phyloP scores from a whole-genome alignment of 2,888 invertebrate species.

The Microctonus aethiopoides region DNA sequence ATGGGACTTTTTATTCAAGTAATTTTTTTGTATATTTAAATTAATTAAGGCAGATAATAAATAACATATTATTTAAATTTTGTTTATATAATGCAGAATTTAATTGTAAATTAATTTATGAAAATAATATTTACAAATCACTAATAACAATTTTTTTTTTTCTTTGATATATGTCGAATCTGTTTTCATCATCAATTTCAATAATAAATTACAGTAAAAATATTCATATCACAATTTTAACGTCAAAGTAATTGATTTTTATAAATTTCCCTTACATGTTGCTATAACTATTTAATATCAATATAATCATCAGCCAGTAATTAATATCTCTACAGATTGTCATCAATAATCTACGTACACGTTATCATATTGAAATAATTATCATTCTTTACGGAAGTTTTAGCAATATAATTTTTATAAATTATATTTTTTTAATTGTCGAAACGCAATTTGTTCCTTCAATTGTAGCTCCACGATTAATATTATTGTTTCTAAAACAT shows the following conservation, averaged over 20 bases:
- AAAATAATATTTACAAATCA: not conserved
- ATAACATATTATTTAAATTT: not conserved
- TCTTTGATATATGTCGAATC: not conserved
- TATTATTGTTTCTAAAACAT: not conserved
- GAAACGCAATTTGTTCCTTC: constrained; percentile 45
- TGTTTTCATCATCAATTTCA: not conserved
- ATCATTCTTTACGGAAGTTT: constrained; percentile 7
- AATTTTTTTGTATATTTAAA: not conserved
- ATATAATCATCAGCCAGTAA: constrained; percentile 1
- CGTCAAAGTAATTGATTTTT: not conserved
- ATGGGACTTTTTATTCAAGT: no score
- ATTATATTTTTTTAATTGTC: constrained; percentile 44
- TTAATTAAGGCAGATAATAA: no score
- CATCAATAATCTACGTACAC: constrained; percentile 47
- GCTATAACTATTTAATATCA: constrained; percentile 3
- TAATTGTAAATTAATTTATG: not conserved
- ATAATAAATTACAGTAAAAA: not conserved
- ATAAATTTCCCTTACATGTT: not conserved
- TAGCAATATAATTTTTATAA: no score
- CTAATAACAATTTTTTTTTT: not conserved
- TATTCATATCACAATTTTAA: not conserved
- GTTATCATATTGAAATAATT: not conserved
- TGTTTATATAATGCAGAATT: not conserved
- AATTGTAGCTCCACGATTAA: constrained; percentile 20
- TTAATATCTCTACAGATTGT: constrained; percentile 48